These are phyloP conservation scores for Oithona nana DNA, from an alignment of 2,888 invertebrate species.

Conservation along the genomic window DNA sequence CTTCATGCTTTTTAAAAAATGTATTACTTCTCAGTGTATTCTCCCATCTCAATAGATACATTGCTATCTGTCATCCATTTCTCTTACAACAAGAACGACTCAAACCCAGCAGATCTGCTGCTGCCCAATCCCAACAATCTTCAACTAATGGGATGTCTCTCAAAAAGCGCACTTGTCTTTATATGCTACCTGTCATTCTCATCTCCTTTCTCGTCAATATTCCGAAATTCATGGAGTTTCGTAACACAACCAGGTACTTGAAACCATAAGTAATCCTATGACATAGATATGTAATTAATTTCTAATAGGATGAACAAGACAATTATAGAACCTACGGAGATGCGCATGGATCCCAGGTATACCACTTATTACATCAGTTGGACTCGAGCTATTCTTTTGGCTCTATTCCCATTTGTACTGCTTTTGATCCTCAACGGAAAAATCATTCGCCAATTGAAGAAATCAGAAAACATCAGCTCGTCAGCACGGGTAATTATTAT, in stretches of 20 bases:
- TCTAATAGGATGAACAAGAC: not conserved
- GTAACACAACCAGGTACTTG: not conserved
- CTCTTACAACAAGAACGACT: slow-evolving; percentile 3
- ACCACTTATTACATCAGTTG: slow-evolving; percentile 10
- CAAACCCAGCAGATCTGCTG: not conserved
- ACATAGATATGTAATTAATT: not conserved
- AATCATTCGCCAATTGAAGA: not conserved
- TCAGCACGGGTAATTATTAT: not conserved
- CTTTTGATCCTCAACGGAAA: not conserved
- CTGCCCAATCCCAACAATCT: no score
- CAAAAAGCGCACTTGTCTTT: not conserved
- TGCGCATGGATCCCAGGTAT: not conserved
- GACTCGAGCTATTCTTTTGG: slow-evolving; percentile 15
- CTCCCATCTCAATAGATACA: not conserved
- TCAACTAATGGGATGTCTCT: not conserved
- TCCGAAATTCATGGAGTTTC: slow-evolving; percentile 11
- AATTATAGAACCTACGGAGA: slow-evolving; percentile 4
- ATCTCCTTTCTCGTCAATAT: not conserved
- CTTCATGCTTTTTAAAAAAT: not conserved
- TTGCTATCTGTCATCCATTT: slow-evolving; percentile 10
- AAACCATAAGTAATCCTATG: not conserved
- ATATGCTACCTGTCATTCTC: slow-evolving; percentile 3
- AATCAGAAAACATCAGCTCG: slow-evolving; percentile 10
- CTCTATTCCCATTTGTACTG: slow-evolving; percentile 18
- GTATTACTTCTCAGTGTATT: not conserved